Evolutionary conservation across 2,113 vertebrate genomes (phyloP), one percentile per base, ranked within the genome.

Genomic region (Oplegnathus fasciatus): DNA sequence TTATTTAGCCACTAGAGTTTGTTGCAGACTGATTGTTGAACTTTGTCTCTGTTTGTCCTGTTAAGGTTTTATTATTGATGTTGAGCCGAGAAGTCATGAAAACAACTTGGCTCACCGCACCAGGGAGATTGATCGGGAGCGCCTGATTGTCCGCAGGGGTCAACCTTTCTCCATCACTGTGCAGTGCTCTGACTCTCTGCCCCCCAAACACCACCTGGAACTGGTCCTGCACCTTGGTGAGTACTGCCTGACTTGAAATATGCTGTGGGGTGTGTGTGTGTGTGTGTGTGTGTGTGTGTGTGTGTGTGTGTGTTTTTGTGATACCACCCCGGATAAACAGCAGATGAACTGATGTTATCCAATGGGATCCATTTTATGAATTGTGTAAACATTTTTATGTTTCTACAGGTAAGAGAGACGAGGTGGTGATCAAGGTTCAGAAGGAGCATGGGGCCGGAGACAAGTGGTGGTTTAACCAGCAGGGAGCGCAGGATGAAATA

Each of bases 61-160:
- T 74, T 72, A 96, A n/a, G 95, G 44, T 72, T 28, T 91, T 20
- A 90, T 93, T n/a, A 32, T 17, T 14, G 75, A 79, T 2, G 87
- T 96, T 52, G 93, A 96, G 64, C 76, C 95, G 70, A 95, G 96
- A 54, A 84, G 91, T 76, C 84, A 78, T 50, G 87, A 92, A 28
- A 97, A 97, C 78, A 97, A 97, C 93, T 92, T 75, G 52, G 91
- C 85, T 34, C 97, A 97, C 82, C 96, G 90, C 68, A 97, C 96
- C 48, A 93, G 92, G 50, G 96, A 97, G 74, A 96, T 97, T 20
- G 96, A 94, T 80, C 78, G 70, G 28, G 86, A 93, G 68, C 94
- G 95, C 28, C 66, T 94, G 81, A 94, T 97, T 30, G 73, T 97
- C 22, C 96, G 96, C 73, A 93, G 97, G 87, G 96, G 96, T 55